Conservation (phyloP, 2,113 vertebrate genomes). For the Anas platyrhynchos region DNA sequence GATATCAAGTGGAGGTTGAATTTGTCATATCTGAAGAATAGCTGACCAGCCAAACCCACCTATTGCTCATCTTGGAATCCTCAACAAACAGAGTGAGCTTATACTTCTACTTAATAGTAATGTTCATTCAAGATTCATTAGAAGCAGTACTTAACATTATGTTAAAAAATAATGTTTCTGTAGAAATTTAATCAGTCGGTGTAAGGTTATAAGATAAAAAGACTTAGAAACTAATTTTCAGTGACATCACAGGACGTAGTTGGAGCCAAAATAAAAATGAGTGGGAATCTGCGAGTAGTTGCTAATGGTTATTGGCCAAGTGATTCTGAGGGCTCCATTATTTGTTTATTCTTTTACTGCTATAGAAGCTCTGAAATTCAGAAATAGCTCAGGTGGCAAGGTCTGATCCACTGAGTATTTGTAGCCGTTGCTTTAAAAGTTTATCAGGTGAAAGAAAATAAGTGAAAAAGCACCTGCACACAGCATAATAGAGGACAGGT, state of each 20-base stretch:
- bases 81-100: not conserved
- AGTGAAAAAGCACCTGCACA: not conserved
- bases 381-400: not conserved
- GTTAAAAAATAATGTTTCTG: not conserved
- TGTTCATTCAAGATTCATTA: not conserved
- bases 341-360: not conserved
- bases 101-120: not conserved
- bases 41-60: not conserved
- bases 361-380: not conserved
- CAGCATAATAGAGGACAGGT: not conserved
- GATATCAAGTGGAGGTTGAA: not conserved
- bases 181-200: not conserved
- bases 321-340: not conserved
- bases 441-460: not conserved
- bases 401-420: not conserved
- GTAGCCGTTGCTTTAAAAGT: not conserved
- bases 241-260: not conserved
- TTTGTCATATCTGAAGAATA: not conserved
- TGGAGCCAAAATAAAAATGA: not conserved
- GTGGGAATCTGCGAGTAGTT: not conserved
- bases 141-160: not conserved
- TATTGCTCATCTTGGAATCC: not conserved
- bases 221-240: constrained; percentile 24
- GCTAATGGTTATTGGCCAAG: not conserved
- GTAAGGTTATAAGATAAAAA: not conserved